Evolutionary conservation across 2,113 vertebrate species (phyloP).

Genomic region (Leptodactylus fuscus): DNA sequence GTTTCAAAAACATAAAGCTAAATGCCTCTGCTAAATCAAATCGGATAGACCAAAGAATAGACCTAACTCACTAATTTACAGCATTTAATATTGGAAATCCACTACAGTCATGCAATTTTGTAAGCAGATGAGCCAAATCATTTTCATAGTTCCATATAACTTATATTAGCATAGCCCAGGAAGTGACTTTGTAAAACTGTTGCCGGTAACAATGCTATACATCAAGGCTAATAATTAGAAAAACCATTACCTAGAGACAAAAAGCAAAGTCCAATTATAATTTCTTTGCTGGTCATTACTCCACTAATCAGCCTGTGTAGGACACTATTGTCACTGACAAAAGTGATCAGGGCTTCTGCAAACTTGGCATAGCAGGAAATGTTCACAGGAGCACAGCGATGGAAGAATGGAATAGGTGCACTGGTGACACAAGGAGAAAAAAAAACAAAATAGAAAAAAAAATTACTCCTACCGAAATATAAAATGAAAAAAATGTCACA

Average conservation of each 20-base stretch:
- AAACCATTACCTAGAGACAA: conserved; percentile 95
- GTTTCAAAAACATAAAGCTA: background rate
- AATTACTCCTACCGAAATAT: conserved; percentile 87
- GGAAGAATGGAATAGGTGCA: conserved; percentile 94
- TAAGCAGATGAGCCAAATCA: background rate
- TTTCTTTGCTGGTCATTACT: conserved; percentile 96
- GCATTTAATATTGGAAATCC: background rate
- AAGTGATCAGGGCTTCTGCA: conserved; percentile 95
- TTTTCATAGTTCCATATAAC: background rate
- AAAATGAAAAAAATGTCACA: conserved; percentile 77
- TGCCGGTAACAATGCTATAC: conserved; percentile 75
- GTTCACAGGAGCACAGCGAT: conserved; percentile 97
- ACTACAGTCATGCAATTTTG: background rate
- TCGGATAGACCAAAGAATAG: background rate
- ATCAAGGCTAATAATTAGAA: conserved; percentile 81
- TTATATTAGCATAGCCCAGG: background rate
- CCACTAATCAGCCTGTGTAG: conserved; percentile 95
- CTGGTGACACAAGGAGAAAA: conserved; percentile 88
- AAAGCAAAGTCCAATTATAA: conserved; percentile 97
- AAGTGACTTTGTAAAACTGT: conserved; percentile 4
- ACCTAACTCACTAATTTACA: background rate
- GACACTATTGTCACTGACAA: conserved; percentile 95
- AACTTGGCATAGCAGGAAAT: conserved; percentile 96
- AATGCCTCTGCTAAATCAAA: background rate
- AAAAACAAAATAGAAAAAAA: conserved; percentile 85